Percentiles rank a stretch among this genome's conserved stretches.
Conservation (phyloP, 2,797 vertebrate species). For the Xyrichtys novacula region DNA sequence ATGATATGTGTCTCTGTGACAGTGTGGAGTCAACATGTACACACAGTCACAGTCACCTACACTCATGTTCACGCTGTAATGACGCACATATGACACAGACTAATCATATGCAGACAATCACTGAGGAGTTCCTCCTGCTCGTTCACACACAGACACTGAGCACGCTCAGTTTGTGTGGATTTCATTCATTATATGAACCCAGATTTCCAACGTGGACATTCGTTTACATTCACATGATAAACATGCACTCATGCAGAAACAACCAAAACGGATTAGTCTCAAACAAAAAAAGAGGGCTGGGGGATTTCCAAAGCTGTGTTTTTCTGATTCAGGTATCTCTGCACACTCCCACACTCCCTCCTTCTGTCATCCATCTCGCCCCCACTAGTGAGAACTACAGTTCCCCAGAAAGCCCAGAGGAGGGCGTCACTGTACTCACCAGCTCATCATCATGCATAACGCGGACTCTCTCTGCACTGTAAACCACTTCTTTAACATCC, state of each 20-base stretch:
- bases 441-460: constrained; percentile 93
- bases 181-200: constrained; percentile 51
- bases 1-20: constrained; percentile 52
- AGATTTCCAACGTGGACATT: constrained; percentile 65
- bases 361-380: constrained; percentile 43
- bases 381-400: constrained; percentile 56
- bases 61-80: constrained; percentile 25
- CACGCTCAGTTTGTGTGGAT: constrained; percentile 68
- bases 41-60: constrained; percentile 39
- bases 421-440: constrained; percentile 88
- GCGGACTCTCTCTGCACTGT: constrained; percentile 92
- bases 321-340: constrained; percentile 24
- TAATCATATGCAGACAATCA: constrained; percentile 66
- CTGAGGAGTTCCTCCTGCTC: constrained; percentile 27
- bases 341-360: constrained; percentile 63
- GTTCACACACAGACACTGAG: constrained; percentile 69
- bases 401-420: constrained; percentile 61
- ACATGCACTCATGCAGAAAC: constrained; percentile 81
- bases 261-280: constrained; percentile 58
- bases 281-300: constrained; percentile 32
- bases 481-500: constrained; percentile 96
- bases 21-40: constrained; percentile 23
- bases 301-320: constrained; percentile 32
- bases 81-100: constrained; percentile 71
- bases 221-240: constrained; percentile 76